Percentiles rank a stretch among this genome's conserved stretches.
phyloP scores from a whole-genome alignment of 2,113 vertebrate species.

The Chrysochloris asiatica region DNA sequence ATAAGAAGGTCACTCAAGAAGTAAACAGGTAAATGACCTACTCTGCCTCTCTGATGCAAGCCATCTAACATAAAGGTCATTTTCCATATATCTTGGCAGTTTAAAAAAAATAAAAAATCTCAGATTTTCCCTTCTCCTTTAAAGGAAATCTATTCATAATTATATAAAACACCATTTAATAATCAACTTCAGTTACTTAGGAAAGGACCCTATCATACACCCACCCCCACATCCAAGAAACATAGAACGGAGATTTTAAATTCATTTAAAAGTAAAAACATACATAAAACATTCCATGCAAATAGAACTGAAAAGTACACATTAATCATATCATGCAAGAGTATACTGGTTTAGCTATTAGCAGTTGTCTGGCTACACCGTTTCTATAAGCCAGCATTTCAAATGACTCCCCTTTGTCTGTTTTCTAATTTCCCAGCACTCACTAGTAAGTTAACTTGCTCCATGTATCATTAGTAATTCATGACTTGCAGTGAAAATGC shows the following conservation, averaged over 20 bases:
- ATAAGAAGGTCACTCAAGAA: not conserved
- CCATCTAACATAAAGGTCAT: not conserved
- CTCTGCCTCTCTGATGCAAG: not conserved
- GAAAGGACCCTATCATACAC: not conserved
- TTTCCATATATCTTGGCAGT: not conserved
- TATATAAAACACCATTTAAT: not conserved
- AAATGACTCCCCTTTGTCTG: constrained; percentile 40
- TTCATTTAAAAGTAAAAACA: not conserved
- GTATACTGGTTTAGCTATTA: not conserved
- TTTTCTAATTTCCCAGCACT: constrained; percentile 29
- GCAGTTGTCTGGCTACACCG: not conserved
- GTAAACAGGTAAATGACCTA: not conserved
- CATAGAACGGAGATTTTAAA: not conserved
- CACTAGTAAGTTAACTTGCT: constrained; percentile 51
- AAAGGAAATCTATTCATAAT: not conserved
- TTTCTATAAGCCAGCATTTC: not conserved
- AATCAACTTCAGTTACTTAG: not conserved
- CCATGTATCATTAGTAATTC: constrained; percentile 69
- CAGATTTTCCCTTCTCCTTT: not conserved
- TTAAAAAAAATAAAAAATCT: no score
- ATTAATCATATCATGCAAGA: not conserved
- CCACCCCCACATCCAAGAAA: no score
- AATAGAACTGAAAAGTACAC: not conserved
- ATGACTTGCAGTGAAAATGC: constrained; percentile 65
- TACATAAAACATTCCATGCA: not conserved